phyloP scores from a whole-genome alignment of 2,888 invertebrate species.

The Monopis laevigella region DNA sequence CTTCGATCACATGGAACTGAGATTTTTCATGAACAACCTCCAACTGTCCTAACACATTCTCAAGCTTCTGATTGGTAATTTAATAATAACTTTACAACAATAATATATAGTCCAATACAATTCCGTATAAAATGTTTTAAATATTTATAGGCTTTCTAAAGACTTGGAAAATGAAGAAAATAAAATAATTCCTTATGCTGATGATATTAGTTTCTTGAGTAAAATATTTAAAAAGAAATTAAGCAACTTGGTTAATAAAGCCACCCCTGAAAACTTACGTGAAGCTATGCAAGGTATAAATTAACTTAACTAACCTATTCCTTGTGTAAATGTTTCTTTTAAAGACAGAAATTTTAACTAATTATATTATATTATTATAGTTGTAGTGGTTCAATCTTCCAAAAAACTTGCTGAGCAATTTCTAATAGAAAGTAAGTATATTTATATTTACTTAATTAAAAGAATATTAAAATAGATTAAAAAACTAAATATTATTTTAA shows the following conservation, averaged over 20 bases:
- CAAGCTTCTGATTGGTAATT: constrained; percentile 39
- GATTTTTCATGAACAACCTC: constrained; percentile 37
- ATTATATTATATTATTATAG: constrained; percentile 27
- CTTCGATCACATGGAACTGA: constrained; percentile 33
- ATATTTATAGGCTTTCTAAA: not conserved
- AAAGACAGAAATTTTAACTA: not conserved
- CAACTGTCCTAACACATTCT: constrained; percentile 31
- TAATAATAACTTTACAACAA: not conserved
- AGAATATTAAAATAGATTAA: too few relatives aligned
- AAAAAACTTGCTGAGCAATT: constrained; percentile 41
- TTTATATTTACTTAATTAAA: too few relatives aligned
- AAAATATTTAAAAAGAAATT: constrained; percentile 50
- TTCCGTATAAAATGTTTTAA: too few relatives aligned
- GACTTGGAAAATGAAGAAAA: constrained; percentile 26
- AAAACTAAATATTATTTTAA: constrained; percentile 1
- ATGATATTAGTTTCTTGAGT: constrained; percentile 41
- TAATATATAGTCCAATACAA: not conserved
- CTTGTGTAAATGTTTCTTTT: too few relatives aligned
- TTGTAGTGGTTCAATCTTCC: constrained; percentile 46
- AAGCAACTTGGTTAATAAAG: constrained; percentile 28
- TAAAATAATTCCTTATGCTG: constrained; percentile 38
- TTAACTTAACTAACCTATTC: not conserved
- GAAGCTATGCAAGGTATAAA: constrained; percentile 45
- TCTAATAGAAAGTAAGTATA: constrained; percentile 39
- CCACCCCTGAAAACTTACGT: constrained; percentile 29